Percentiles rank a stretch among this genome's conserved stretches.
These are phyloP conservation scores for Physeter macrocephalus DNA, from an alignment of 2,113 vertebrate genomes.

Conservation along the genomic window DNA sequence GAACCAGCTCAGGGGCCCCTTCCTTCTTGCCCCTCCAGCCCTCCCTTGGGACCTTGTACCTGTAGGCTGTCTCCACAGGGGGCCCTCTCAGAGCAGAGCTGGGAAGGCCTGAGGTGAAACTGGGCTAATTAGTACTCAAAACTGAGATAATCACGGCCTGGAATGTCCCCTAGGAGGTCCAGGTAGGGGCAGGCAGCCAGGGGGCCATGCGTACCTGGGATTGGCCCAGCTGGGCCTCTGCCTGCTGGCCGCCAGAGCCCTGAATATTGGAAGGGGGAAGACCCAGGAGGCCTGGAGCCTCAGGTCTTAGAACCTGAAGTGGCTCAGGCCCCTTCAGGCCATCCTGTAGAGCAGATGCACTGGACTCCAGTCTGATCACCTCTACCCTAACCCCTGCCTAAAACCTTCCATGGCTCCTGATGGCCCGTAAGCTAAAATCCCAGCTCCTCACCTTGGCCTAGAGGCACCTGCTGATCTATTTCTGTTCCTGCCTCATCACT, in stretches of 20 bases:
- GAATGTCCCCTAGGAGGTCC: conserved; percentile 58
- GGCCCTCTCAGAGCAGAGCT: neutral
- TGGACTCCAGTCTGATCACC: neutral
- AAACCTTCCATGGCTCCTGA: neutral
- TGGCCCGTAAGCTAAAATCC: neutral
- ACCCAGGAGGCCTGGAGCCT: neutral
- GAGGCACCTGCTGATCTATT: neutral
- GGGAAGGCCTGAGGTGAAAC: conserved; percentile 23
- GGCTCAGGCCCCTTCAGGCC: neutral
- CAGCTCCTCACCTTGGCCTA: neutral
- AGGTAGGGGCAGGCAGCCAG: neutral
- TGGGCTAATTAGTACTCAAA: conserved; percentile 8
- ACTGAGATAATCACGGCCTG: conserved; percentile 40
- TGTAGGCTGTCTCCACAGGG: neutral
- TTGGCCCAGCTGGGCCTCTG: neutral
- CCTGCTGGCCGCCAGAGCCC: neutral
- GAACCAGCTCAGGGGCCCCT: neutral
- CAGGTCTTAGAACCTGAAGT: neutral
- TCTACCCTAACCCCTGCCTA: neutral
- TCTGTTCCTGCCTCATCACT: neutral
- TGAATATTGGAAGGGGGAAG: neutral
- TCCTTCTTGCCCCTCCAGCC: neutral
- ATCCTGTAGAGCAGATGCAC: neutral
- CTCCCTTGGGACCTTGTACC: neutral
- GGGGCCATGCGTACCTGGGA: neutral